Conservation (phyloP, 2,888 invertebrate species). For the Suillia variegata region DNA sequence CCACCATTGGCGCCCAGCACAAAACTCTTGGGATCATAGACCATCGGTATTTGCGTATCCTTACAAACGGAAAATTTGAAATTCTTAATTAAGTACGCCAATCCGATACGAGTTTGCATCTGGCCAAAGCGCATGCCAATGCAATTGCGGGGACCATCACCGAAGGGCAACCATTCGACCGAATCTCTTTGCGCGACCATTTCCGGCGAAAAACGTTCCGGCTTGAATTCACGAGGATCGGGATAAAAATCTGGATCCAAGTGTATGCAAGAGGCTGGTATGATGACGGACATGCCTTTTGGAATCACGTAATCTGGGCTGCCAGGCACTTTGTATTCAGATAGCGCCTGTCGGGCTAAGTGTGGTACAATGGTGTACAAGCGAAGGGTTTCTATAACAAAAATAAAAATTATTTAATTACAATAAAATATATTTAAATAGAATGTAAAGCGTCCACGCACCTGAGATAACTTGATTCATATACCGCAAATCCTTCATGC, state of each 20-base stretch:
- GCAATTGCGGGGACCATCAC: no score
- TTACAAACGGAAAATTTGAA: slow-evolving; percentile 26
- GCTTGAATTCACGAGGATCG: slow-evolving; percentile 67
- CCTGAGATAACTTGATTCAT: slow-evolving; percentile 52
- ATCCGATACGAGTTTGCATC: slow-evolving; percentile 35
- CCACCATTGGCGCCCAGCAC: slow-evolving; percentile 27
- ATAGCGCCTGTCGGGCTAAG: slow-evolving; percentile 26
- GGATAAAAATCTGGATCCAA: slow-evolving; percentile 62
- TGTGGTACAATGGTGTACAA: slow-evolving; percentile 63
- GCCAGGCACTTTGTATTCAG: slow-evolving; percentile 29
- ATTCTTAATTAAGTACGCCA: slow-evolving; percentile 29
- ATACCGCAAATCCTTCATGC: slow-evolving; percentile 48
- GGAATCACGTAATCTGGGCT: slow-evolving; percentile 62
- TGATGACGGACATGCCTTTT: slow-evolving; percentile 57
- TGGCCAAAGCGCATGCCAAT: slow-evolving; percentile 41
- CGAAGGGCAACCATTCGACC: slow-evolving; percentile 47
- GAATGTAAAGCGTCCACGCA: no score
- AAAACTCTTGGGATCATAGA: slow-evolving; percentile 8
- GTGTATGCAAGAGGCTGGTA: slow-evolving; percentile 63
- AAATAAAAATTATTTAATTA: not conserved
- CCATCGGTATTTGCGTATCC: slow-evolving; percentile 26
- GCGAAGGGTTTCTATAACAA: slow-evolving; percentile 64
- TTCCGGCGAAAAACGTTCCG: slow-evolving; percentile 66
- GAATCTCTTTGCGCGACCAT: slow-evolving; percentile 63
- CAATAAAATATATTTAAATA: no score